Base-by-base conservation (phyloP, 2,797 vertebrate species). In the Molossus molossus region DNA sequence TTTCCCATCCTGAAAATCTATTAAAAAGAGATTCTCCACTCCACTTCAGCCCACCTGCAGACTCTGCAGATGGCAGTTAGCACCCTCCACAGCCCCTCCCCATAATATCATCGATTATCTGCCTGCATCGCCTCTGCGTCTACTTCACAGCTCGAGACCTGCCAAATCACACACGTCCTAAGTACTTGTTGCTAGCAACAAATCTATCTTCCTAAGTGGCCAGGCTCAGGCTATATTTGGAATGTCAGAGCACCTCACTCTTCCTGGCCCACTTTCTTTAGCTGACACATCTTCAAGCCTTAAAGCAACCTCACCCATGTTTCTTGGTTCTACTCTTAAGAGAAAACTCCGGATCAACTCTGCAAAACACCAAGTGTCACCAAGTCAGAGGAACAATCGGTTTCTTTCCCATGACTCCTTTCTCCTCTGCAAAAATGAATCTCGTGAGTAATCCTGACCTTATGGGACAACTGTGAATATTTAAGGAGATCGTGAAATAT, bases 161-260 rank as follows among this genome's bases (percentile, higher is more conserved):
- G 98, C 97, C 97, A 98, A 97, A 96, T 98, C 97, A 97, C 98
- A 98, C 53, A 69, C 96, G 92, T 97, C 87, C 88, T 96, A 97
- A 97, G 95, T 94, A 98, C 98, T 98, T 98, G 98, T 98, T 98
- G 98, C 97, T 98, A 95, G 97, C 96, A 98, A 97, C 92, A 93
- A 95, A 97, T 98, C 97, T 96, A 96, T 97, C 96, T 96, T 98
- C 97, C 96, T 97, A 98, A 98, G 97, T 95, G 97, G 98, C 97
- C 97, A 94, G 96, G 96, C 95, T 83, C 85, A 0, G 87, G 95
- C 97, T 98, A 98, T 98, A 97, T 98, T 98, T 98, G 97, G 98
- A 98, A 97, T 94, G 96, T 97, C 98, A 96, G 81, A 96, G 91
- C 76, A 97, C 97, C 97, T 98, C 98, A 95, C 97, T 98, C 97